Evolutionary conservation across 2,113 vertebrate genomes (phyloP).

Genomic region (Pachyramphus minor): DNA sequence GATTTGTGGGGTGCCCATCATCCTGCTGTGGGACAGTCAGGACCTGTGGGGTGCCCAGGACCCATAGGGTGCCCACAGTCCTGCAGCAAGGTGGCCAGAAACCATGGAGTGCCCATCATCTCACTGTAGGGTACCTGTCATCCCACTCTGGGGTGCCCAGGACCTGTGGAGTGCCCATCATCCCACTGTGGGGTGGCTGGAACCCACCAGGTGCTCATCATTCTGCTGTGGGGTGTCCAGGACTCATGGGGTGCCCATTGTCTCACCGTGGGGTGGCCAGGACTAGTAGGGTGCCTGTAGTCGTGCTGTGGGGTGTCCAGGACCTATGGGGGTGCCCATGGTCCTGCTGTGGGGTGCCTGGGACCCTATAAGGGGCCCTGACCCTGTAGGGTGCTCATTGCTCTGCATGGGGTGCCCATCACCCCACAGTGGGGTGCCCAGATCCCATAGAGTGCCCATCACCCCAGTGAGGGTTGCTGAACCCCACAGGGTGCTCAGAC

Average conservation of each 20-base stretch:
- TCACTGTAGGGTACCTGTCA: too few relatives aligned
- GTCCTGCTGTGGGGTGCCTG: background rate
- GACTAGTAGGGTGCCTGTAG: background rate
- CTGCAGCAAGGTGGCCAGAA: too few relatives aligned
- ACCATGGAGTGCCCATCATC: background rate
- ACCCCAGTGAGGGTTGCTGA: background rate
- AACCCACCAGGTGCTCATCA: background rate
- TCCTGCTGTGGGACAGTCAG: too few relatives aligned
- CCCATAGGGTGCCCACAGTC: too few relatives aligned
- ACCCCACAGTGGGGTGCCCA: background rate
- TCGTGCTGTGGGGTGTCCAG: background rate
- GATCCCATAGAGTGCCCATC: background rate
- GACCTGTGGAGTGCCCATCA: too few relatives aligned
- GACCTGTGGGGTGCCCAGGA: background rate
- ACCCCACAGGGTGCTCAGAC: background rate
- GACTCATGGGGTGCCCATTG: background rate
- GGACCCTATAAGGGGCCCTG: background rate
- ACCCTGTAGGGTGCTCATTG: background rate
- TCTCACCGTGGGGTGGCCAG: background rate
- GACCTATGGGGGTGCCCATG: accelerated
- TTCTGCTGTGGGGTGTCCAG: background rate
- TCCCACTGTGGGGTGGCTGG: too few relatives aligned
- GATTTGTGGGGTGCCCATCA: too few relatives aligned
- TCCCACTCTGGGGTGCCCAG: too few relatives aligned
- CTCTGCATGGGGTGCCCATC: background rate